These are phyloP conservation scores for Oryzias javanicus DNA, from an alignment of 2,113 vertebrate genomes.

Conservation along the genomic window DNA sequence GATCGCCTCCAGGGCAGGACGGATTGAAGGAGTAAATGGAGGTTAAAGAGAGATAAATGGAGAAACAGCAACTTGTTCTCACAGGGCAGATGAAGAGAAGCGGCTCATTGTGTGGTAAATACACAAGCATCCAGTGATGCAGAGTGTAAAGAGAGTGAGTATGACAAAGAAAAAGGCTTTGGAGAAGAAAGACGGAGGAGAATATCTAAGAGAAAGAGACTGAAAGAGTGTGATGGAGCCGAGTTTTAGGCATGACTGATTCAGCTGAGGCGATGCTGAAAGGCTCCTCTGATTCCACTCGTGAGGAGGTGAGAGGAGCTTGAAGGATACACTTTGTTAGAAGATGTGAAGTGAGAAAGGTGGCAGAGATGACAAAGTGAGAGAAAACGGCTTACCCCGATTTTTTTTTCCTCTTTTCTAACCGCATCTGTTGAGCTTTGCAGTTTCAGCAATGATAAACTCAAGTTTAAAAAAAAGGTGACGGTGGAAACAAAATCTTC, in stretches of 20 bases:
- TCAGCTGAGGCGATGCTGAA: conserved; percentile 56
- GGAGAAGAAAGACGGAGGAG: conserved; percentile 18
- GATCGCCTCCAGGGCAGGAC: conserved; percentile 34
- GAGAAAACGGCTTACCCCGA: neutral
- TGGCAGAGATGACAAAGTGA: conserved; percentile 47
- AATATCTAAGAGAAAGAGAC: neutral
- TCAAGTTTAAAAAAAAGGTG: too few relatives aligned
- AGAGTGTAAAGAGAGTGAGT: conserved; percentile 44
- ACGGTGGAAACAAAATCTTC: too few relatives aligned
- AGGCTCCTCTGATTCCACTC: conserved; percentile 61
- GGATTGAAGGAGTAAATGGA: conserved; percentile 65
- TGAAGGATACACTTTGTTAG: conserved; percentile 62
- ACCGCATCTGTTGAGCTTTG: too few relatives aligned
- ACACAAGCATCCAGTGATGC: conserved; percentile 23
- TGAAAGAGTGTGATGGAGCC: conserved; percentile 20
- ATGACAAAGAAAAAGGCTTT: conserved; percentile 31
- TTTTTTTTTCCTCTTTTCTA: too few relatives aligned
- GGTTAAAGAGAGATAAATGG: conserved; percentile 60
- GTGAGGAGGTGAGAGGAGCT: conserved; percentile 62
- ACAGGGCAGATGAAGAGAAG: conserved; percentile 37
- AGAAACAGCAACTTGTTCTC: conserved; percentile 46
- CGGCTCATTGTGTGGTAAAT: conserved; percentile 33
- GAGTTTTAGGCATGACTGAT: conserved; percentile 61
- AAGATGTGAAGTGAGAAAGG: conserved; percentile 29
- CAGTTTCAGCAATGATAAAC: too few relatives aligned